Conservation (phyloP, 2,888 invertebrate species). For the Bellardia bayeri region DNA sequence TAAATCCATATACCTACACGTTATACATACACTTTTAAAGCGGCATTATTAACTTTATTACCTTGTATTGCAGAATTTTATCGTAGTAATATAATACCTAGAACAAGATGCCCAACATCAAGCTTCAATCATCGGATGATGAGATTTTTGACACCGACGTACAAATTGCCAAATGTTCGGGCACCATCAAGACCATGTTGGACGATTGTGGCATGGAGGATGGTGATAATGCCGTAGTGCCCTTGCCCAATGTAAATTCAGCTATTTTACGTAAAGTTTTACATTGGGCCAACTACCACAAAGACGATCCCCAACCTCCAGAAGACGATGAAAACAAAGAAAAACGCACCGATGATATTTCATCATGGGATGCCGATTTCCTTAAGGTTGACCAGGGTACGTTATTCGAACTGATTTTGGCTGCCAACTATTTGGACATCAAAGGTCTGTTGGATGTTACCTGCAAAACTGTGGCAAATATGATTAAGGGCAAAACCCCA, state of each 20-base stretch:
- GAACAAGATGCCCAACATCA: slow-evolving; percentile 95
- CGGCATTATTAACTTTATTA: background rate
- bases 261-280: slow-evolving; percentile 97
- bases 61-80: slow-evolving; percentile 69
- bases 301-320: slow-evolving; percentile 97
- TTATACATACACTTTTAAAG: too few relatives aligned
- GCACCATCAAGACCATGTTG: slow-evolving; percentile 99
- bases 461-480: slow-evolving; percentile 99
- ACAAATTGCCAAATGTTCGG: slow-evolving; percentile 98
- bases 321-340: slow-evolving; percentile 99
- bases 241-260: slow-evolving; percentile 98
- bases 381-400: slow-evolving; percentile 99
- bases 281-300: slow-evolving; percentile 96
- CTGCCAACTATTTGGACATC: slow-evolving; percentile 98
- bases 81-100: slow-evolving; percentile 11
- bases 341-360: slow-evolving; percentile 99
- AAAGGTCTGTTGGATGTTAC: slow-evolving; percentile 98
- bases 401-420: slow-evolving; percentile 97
- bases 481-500: slow-evolving; percentile 99
- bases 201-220: slow-evolving; percentile 96
- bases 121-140: slow-evolving; percentile 96
- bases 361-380: slow-evolving; percentile 99
- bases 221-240: slow-evolving; percentile 97
- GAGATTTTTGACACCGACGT: slow-evolving; percentile 98
- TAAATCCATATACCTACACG: background rate